Conservation (phyloP, 2,888 invertebrate genomes). For the Shargacucullia verbasci region DNA sequence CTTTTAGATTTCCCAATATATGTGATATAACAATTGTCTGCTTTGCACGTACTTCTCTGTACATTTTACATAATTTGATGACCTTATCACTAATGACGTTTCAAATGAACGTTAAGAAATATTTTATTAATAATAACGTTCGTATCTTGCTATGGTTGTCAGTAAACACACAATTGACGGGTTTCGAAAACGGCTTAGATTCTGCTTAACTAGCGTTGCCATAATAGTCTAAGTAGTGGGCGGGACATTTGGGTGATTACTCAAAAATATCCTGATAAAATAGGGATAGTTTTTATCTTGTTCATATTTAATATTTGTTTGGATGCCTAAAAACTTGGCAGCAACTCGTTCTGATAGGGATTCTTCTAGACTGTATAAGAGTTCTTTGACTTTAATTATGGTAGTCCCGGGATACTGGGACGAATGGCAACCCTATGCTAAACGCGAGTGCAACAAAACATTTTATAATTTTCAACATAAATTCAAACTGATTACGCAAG, state of each 20-base stretch:
- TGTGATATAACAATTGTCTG: conserved; percentile 74
- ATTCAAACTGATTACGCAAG: conserved; percentile 37
- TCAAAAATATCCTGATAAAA: no score
- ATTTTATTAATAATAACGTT: conserved; percentile 54
- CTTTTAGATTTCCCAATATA: conserved; percentile 65
- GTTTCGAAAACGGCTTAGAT: conserved; percentile 48
- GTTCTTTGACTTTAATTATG: no score
- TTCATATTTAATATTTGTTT: no score
- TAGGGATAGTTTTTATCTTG: no score
- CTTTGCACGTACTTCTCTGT: conserved; percentile 75
- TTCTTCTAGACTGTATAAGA: no score
- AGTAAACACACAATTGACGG: conserved; percentile 50
- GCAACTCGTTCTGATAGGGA: no score
- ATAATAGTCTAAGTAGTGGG: no score
- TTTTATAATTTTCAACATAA: conserved; percentile 28
- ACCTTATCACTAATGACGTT: conserved; percentile 76
- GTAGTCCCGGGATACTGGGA: no score
- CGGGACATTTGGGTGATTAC: no score
- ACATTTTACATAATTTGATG: conserved; percentile 77
- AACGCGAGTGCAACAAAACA: conserved; percentile 35
- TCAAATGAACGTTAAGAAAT: conserved; percentile 70
- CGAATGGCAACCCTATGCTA: no score
- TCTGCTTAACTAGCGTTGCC: no score
- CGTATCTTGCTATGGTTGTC: conserved; percentile 40
- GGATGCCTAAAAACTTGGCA: no score